Base-by-base conservation (phyloP, 2,888 invertebrate genomes). In the Cephus sareptanus region DNA sequence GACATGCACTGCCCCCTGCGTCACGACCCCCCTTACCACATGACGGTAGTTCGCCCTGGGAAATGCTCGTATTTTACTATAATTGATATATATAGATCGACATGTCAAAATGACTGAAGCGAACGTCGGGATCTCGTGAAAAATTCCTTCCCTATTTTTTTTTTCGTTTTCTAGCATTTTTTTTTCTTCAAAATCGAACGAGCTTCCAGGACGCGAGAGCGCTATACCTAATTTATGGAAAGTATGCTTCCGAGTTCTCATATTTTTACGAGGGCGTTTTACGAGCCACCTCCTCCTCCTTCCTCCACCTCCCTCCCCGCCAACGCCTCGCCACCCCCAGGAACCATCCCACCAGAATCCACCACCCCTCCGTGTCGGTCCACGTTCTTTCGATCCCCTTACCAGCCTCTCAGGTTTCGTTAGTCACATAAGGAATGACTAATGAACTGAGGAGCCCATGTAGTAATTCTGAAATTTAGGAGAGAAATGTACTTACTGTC, bases 21-120 rank as follows among this genome's bases (percentile, higher is more conserved):
- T 23, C 23, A 9, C 56, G 9, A 2, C 6, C 23, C 1, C 56
- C 56, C 9, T 9, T 23, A 23, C 56, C 56, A 9, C 56, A 11
- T 9, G 56, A 56, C 56, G 6, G 9, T 23, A 56, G 23, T 56
- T 56, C 23, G 0, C 0, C 56, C 56, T 56, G 56, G 6, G 56
- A 56, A 56, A 23, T 9, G 6, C 56, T 56, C 56, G 23, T 56
- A 23, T 56, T 56, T 56, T 56, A 56, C 56, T 6, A 34, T 89
- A 87, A 89, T 87, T 87, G 88, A 87, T 87, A 82, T 84, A 83
- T 83, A 82, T 37, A 33, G 30, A 11, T 4, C 23, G 76, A 30
- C n/a, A 40, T 56, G 75, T 74, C 75, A 82, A 82, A 82, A 73
- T 74, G 75, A 56, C 37, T 40, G 30, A 31, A 69, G 56, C 23